A percentile compares a stretch with the other conserved stretches of the same genome.
Conservation (phyloP, 2,888 invertebrate genomes). For the Philhelius pedissequus region DNA sequence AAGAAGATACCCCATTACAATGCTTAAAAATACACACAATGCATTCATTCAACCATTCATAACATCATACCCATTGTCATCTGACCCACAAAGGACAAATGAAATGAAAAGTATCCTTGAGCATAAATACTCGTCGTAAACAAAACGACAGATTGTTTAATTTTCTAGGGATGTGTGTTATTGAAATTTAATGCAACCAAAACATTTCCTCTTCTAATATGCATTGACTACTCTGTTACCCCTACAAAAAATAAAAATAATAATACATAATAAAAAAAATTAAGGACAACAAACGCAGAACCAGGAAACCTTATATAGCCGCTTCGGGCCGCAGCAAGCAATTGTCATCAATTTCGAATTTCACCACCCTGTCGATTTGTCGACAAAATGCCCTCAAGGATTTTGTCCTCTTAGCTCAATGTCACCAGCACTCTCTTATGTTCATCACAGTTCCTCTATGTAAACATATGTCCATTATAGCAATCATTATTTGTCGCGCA, state of each 20-base stretch:
- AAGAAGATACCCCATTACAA: constrained; percentile 12
- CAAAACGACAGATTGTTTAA: constrained; percentile 46
- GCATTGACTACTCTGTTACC: constrained; percentile 60
- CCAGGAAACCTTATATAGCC: constrained; percentile 19
- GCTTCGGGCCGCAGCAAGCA: constrained; percentile 44
- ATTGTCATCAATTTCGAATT: constrained; percentile 60
- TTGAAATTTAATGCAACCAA: constrained; percentile 69
- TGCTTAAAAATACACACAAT: constrained; percentile 26
- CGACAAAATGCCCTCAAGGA: constrained; percentile 53
- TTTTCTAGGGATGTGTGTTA: constrained; percentile 50
- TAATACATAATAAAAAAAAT: constrained; percentile 36
- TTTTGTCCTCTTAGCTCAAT: constrained; percentile 17
- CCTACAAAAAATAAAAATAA: constrained; percentile 38
- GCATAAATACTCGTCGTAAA: neutral
- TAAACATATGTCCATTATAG: constrained; percentile 62
- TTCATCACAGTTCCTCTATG: constrained; percentile 49
- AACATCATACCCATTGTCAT: constrained; percentile 58
- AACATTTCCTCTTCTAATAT: constrained; percentile 55
- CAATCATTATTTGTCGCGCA: constrained; percentile 66
- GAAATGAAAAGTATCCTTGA: constrained; percentile 10
- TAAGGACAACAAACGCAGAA: constrained; percentile 36
- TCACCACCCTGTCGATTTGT: constrained; percentile 64
- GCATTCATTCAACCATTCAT: constrained; percentile 51
- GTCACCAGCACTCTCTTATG: constrained; percentile 26
- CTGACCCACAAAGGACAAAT: constrained; percentile 61